Conservation (phyloP, 2,113 vertebrate species). For the Anolis sagrei region DNA sequence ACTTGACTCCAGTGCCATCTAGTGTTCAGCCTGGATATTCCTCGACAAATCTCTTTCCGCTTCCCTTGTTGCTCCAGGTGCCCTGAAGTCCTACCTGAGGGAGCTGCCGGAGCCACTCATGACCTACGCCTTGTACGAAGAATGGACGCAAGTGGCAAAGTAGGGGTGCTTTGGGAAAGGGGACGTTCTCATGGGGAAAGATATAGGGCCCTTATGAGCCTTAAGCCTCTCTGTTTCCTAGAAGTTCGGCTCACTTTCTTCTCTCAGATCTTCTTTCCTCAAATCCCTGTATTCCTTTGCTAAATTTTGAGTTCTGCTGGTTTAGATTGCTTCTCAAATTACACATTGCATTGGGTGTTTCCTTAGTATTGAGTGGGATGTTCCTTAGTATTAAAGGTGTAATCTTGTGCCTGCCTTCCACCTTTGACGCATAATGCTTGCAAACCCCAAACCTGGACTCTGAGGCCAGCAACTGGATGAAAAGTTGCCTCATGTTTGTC, state of each 20-base stretch:
- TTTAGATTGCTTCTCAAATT: background rate
- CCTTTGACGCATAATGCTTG: too few species aligned
- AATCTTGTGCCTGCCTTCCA: too few species aligned
- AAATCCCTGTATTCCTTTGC: background rate
- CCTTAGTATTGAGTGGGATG: background rate
- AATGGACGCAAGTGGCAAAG: constrained; percentile 97
- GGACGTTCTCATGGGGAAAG: background rate
- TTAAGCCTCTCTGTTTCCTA: background rate
- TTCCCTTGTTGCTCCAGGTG: constrained; percentile 78
- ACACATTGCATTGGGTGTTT: background rate
- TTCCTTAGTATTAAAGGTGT: background rate
- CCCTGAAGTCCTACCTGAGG: constrained; percentile 95
- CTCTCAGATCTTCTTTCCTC: background rate
- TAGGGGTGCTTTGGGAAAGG: constrained; percentile 59
- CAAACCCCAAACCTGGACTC: too few species aligned
- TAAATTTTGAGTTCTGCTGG: background rate
- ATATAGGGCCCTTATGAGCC: too few species aligned
- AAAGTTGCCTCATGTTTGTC: background rate
- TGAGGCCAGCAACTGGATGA: background rate
- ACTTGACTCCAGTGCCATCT: background rate
- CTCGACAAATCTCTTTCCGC: background rate
- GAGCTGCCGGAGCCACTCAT: constrained; percentile 96
- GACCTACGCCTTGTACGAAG: constrained; percentile 93
- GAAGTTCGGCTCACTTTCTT: too few species aligned
- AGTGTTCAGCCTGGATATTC: background rate